These are phyloP conservation scores for Syngnathoides biaculeatus DNA, from an alignment of 2,113 vertebrate species.

Conservation along the genomic window DNA sequence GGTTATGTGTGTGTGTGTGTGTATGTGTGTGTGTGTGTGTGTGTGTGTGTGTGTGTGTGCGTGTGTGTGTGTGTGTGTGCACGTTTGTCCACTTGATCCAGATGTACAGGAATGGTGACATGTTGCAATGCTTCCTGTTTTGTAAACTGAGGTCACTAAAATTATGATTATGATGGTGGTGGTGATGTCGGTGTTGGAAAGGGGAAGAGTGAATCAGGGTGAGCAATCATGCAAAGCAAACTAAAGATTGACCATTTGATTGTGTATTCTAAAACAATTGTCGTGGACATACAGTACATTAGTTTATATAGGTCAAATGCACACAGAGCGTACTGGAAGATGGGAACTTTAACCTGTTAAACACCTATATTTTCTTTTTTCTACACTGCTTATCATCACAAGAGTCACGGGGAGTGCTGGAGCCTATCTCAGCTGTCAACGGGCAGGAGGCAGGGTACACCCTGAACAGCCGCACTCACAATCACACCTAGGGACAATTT, in stretches of 20 bases:
- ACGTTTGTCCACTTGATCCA: conserved; percentile 53
- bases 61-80: background rate
- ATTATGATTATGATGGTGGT: background rate
- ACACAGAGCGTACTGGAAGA: no score
- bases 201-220: background rate
- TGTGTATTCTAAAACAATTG: no score
- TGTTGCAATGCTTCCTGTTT: conserved; percentile 69
- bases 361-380: no score
- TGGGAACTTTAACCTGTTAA: no score
- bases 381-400: no score
- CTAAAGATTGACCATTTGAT: background rate
- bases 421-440: no score
- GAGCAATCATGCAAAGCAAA: background rate
- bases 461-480: no score
- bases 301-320: no score
- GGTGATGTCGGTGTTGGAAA: background rate
- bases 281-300: no score
- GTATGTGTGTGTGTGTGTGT: conserved; percentile 44
- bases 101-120: conserved; percentile 57
- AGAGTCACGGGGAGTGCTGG: no score
- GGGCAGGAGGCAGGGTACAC: no score
- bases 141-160: conserved; percentile 52
- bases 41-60: background rate
- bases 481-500: no score
- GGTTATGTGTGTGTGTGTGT: background rate